Percentiles rank a stretch among this genome's conserved stretches.
Conservation (phyloP, 2,888 invertebrate species). For the Calephelis perditalis region DNA sequence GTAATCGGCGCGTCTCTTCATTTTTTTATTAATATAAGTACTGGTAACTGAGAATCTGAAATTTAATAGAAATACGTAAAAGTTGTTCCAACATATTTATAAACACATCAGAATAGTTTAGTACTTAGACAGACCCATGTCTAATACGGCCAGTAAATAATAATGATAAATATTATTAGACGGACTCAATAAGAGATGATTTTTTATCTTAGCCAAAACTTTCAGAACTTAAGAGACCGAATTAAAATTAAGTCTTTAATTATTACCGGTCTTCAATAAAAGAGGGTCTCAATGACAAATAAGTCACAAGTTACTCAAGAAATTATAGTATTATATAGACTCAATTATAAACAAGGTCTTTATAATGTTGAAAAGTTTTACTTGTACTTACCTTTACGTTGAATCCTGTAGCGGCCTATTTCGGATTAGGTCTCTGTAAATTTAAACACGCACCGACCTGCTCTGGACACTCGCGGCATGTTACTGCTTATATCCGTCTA, state of each 20-base stretch:
- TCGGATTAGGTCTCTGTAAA: not conserved
- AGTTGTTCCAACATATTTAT: not conserved
- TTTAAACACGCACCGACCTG: not conserved
- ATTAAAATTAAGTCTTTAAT: constrained; percentile 1
- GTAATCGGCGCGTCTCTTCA: constrained; percentile 6
- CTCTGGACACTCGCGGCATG: not conserved
- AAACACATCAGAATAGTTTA: constrained; percentile 1
- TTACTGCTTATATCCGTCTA: not conserved
- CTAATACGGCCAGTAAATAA: constrained; percentile 2
- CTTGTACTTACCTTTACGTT: constrained; percentile 2
- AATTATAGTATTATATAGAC: constrained; percentile 1
- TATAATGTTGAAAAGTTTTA: not conserved
- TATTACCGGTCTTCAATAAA: not conserved
- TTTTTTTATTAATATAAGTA: constrained; percentile 4
- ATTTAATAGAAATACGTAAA: constrained; percentile 5
- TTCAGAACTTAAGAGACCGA: constrained; percentile 2
- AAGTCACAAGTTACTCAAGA: constrained; percentile 2
- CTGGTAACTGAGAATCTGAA: constrained; percentile 11
- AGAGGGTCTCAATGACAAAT: constrained; percentile 1
- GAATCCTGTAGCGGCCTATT: constrained; percentile 4
- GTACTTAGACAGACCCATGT: constrained; percentile 4
- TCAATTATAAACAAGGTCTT: constrained; percentile 1
- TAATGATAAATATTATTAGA: not conserved
- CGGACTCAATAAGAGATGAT: not conserved
- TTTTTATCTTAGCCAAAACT: not conserved